A percentile compares a stretch with the other conserved stretches of the same genome.
Conservation (phyloP, 2,888 invertebrate genomes). For the Priocnemis perturbator region DNA sequence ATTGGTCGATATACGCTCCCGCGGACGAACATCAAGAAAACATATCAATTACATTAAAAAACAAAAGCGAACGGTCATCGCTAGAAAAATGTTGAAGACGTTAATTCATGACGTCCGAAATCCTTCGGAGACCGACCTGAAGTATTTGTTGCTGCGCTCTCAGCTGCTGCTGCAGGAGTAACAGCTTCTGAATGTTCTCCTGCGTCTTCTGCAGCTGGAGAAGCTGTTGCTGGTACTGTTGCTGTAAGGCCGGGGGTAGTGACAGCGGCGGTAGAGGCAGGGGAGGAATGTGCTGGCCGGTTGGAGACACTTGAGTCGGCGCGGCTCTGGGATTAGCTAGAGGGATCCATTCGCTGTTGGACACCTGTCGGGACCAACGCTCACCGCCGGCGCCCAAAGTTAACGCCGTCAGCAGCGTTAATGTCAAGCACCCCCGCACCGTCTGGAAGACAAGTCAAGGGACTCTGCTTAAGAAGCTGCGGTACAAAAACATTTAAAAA, state of each 20-base stretch:
- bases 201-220: conserved; percentile 72
- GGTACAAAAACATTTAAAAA: no score
- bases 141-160: conserved; percentile 69
- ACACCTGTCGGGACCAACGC: conserved; percentile 72
- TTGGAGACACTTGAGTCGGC: conserved; percentile 16
- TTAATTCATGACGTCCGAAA: no score
- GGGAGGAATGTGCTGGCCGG: conserved; percentile 8
- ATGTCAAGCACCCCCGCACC: conserved; percentile 57
- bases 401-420: conserved; percentile 59
- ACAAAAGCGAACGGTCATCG: no score
- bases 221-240: conserved; percentile 71
- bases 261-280: conserved; percentile 52
- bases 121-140: conserved; percentile 63
- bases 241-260: conserved; percentile 69
- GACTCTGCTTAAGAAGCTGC: background rate
- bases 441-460: conserved; percentile 54
- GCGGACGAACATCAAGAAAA: no score
- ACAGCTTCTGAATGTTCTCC: conserved; percentile 70
- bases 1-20: no score
- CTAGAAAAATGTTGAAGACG: no score
- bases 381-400: conserved; percentile 54
- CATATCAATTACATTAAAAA: no score
- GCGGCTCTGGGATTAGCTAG: conserved; percentile 63
- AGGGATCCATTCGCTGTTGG: conserved; percentile 74
- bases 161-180: conserved; percentile 69